Conservation (phyloP, 2,797 vertebrate species). For the Hippocampus kuda region DNA sequence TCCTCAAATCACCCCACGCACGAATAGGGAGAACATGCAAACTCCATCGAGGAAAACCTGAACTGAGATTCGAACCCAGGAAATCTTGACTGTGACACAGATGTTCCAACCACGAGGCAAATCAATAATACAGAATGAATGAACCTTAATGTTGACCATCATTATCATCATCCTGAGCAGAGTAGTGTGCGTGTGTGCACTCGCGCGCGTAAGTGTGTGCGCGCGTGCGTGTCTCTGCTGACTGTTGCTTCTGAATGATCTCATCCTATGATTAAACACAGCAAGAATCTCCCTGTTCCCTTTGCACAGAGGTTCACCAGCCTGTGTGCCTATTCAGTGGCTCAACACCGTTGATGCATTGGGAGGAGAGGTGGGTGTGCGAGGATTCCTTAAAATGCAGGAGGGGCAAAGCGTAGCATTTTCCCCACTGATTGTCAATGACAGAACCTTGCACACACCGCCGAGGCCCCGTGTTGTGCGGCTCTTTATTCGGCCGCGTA, state of each 20-base stretch:
- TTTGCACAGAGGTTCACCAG: constrained; percentile 21
- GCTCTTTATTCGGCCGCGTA: constrained; percentile 2
- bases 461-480: constrained; percentile 23
- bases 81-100: not conserved
- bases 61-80: not conserved
- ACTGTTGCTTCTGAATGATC: constrained; percentile 55
- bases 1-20: not conserved
- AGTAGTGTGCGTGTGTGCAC: not conserved
- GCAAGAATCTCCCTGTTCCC: constrained; percentile 45
- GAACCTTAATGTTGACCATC: constrained; percentile 5
- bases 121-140: not conserved
- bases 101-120: not conserved
- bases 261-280: constrained; percentile 59
- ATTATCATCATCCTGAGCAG: not conserved
- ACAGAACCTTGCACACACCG: not conserved
- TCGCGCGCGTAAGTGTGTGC: not conserved
- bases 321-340: constrained; percentile 2
- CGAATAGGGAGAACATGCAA: not conserved
- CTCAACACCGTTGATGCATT: not conserved
- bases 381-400: constrained; percentile 2
- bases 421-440: not conserved
- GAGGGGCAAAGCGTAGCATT: not conserved
- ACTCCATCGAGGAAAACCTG: not conserved
- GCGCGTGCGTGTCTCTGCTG: constrained; percentile 16
- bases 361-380: not conserved